Conservation (phyloP, 2,797 vertebrate species). For the Xenops minutus region DNA sequence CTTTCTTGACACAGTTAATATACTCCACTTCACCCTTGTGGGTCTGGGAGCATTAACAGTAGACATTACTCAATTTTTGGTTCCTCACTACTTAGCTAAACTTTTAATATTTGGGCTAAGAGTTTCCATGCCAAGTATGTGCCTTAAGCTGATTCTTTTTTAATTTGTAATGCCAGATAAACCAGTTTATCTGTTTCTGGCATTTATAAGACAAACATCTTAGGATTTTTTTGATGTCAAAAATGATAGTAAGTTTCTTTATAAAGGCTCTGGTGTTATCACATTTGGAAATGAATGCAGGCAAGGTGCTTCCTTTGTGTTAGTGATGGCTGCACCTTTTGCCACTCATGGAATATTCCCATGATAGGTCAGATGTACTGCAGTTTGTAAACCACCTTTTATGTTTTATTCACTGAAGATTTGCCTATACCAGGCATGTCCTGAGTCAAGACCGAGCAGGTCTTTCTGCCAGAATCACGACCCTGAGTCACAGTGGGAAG, state of each 20-base stretch:
- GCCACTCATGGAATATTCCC: background rate
- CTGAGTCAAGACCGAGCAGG: background rate
- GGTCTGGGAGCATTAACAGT: background rate
- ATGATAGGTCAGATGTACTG: background rate
- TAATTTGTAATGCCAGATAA: background rate
- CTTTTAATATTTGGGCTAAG: background rate
- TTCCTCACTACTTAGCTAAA: background rate
- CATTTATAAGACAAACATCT: background rate
- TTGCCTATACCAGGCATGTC: background rate
- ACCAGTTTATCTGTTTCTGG: background rate
- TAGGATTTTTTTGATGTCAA: background rate
- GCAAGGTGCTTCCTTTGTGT: background rate
- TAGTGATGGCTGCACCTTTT: background rate
- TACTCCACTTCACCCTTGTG: background rate
- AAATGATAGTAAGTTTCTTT: background rate
- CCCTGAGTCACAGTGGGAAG: fast-evolving
- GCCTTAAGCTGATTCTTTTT: background rate
- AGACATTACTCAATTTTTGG: background rate
- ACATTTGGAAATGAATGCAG: background rate
- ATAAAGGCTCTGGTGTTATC: background rate
- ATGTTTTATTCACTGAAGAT: background rate
- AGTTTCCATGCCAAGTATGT: background rate
- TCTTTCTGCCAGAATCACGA: background rate
- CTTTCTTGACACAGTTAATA: background rate
- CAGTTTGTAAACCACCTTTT: background rate